Evolutionary conservation across 2,113 vertebrate species (phyloP), one percentile per base, ranked within the genome.

Genomic region (Osmerus eperlanus): DNA sequence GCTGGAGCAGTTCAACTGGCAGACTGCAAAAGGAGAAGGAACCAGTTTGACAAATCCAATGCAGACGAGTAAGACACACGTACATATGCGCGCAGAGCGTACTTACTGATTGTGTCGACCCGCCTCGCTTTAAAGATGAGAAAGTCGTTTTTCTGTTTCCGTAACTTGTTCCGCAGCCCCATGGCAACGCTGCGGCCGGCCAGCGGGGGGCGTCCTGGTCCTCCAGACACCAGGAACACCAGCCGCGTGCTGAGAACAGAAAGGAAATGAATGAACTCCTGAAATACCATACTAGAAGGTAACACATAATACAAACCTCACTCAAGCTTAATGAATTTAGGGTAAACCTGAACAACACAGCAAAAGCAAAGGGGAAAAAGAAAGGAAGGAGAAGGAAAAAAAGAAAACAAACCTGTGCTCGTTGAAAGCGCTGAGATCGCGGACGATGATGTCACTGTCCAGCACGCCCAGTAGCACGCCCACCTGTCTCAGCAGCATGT

Each of bases 401-500:
- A 63, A 66, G 7, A 0, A 32, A 52, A 70, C 88, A 84, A 69
- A 98, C 97, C 97, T 98, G 84, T 95, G 95, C 58, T 98, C 96
- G 25, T 96, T 98, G 87, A 95, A 97, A 0, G 94, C 93, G 75
- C 93, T 93, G 86, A 99, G 95, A 77, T 96, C 96, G 65, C 96
- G 93, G 62, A 99, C 95, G 0, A 90, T 93, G 81, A 99, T 98
- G 91, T 99, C 97, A 0, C 95, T 95, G 88, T 99, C 97, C 0
- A 99, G 92, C 75, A 98, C 93, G 4, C 96, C 95, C 78, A 99
- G 91, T 56, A 99, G 89, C 18, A 99, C 97, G 0, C 94, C 96
- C 0, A 99, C 96, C 83, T 99, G 97, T 18, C 97, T 92, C 83
- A 99, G 94, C 81, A 98, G 93, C 96, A 99, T 96, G 54, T 97